A percentile compares a stretch with the other conserved stretches of the same genome.
These are phyloP conservation scores for Myodes glareolus DNA, from an alignment of 2,113 vertebrate species.

Conservation along the genomic window DNA sequence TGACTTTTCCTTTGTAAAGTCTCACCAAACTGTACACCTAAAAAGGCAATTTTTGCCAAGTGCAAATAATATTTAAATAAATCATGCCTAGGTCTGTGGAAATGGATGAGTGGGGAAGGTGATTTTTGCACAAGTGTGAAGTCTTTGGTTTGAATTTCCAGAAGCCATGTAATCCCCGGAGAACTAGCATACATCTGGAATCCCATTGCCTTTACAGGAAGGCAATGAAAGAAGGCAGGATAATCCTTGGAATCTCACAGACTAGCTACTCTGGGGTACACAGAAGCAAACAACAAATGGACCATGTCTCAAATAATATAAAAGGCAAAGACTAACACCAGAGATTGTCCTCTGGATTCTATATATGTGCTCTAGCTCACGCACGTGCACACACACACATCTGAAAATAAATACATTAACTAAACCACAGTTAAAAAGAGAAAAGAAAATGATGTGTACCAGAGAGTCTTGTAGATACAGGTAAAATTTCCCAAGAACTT, in stretches of 20 bases:
- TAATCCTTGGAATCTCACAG: not conserved
- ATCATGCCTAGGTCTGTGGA: not conserved
- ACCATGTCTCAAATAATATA: not conserved
- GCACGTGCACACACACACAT: not conserved
- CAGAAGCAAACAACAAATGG: not conserved
- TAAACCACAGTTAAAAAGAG: not conserved
- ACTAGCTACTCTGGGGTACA: not conserved
- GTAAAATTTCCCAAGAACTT: not conserved
- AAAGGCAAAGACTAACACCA: not conserved
- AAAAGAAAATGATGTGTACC: not conserved
- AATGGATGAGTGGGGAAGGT: not conserved
- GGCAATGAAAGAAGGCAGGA: not conserved
- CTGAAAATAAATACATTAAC: not conserved
- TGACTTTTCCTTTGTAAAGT: not conserved
- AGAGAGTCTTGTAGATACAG: not conserved
- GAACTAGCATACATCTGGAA: not conserved
- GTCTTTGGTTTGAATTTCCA: not conserved
- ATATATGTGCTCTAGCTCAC: not conserved
- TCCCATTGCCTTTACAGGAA: no score
- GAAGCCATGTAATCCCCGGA: not conserved
- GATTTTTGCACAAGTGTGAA: not conserved
- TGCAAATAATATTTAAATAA: conserved; percentile 9
- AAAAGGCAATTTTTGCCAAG: not conserved
- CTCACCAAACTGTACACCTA: not conserved
- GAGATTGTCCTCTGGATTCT: not conserved